A percentile compares a stretch with the other conserved stretches of the same genome.
These are phyloP conservation scores for Dicentrarchus labrax DNA, from an alignment of 2,113 vertebrate genomes.

Conservation along the genomic window DNA sequence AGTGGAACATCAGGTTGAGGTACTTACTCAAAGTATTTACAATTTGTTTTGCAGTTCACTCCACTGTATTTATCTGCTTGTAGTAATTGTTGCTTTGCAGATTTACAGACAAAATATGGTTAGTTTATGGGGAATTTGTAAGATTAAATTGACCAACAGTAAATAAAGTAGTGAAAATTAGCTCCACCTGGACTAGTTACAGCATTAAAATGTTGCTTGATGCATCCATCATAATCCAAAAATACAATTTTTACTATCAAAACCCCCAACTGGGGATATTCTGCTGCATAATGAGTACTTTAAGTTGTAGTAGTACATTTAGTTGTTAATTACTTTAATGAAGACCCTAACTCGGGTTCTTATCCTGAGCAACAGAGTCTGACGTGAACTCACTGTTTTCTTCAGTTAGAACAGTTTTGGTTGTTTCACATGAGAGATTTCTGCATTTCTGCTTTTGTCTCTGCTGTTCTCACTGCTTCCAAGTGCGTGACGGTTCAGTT, in stretches of 20 bases:
- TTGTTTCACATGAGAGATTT: conserved; percentile 12
- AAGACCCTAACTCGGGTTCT: too few relatives aligned
- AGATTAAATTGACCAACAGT: background rate
- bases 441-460: background rate
- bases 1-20: background rate
- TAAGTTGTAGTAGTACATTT: too few relatives aligned
- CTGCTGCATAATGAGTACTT: background rate
- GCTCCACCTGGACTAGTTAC: background rate
- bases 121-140: background rate
- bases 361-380: background rate
- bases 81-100: background rate
- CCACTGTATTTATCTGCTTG: background rate
- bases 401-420: background rate
- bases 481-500: background rate
- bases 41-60: background rate
- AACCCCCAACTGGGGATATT: background rate
- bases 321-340: too few relatives aligned
- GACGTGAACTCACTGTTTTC: background rate
- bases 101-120: background rate
- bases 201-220: background rate
- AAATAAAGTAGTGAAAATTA: background rate
- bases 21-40: background rate
- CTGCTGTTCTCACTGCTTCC: background rate
- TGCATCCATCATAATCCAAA: background rate
- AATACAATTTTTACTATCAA: background rate